A percentile compares a stretch with the other conserved stretches of the same genome.
Evolutionary conservation across 2,113 vertebrate species (phyloP).

Genomic region (Percina caprodes): DNA sequence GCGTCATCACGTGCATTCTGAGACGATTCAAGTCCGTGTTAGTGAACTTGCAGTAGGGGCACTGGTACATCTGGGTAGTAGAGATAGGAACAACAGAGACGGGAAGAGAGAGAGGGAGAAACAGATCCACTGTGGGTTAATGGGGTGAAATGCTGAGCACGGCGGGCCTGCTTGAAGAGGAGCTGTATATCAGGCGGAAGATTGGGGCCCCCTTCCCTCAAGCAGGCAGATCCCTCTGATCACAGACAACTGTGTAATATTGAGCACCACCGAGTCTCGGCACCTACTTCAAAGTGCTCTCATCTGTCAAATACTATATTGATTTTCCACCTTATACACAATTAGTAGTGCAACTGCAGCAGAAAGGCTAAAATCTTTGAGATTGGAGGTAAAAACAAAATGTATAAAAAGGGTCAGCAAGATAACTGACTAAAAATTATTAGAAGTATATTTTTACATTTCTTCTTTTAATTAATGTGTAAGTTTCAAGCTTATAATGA

Average conservation of each 20-base stretch:
- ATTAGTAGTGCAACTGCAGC: slow-evolving; percentile 80
- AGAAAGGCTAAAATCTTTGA: slow-evolving; percentile 74
- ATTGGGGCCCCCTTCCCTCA: slow-evolving; percentile 45
- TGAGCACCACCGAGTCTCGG: slow-evolving; percentile 73
- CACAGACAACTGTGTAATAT: slow-evolving; percentile 74
- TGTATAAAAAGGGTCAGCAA: slow-evolving; percentile 57
- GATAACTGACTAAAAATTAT: slow-evolving; percentile 59
- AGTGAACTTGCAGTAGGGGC: slow-evolving; percentile 98
- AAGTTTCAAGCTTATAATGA: slow-evolving; percentile 68
- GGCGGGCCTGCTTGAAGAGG: slow-evolving; percentile 49
- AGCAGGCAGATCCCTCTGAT: slow-evolving; percentile 74
- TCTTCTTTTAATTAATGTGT: slow-evolving; percentile 62
- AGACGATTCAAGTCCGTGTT: slow-evolving; percentile 95
- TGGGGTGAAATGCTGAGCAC: slow-evolving; percentile 46
- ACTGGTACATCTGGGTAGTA: slow-evolving; percentile 93
- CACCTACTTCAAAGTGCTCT: slow-evolving; percentile 84
- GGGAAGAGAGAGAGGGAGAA: not conserved
- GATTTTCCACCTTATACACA: slow-evolving; percentile 85
- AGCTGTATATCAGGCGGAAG: slow-evolving; percentile 50
- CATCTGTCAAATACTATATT: slow-evolving; percentile 84
- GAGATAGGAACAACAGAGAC: slow-evolving; percentile 17
- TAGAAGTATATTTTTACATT: slow-evolving; percentile 60
- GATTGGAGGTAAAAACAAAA: slow-evolving; percentile 50
- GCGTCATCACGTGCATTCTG: slow-evolving; percentile 98
- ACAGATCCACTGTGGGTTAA: slow-evolving; percentile 55